Base-by-base conservation (phyloP, 2,888 invertebrate species). In the Pyrocoelia pectoralis region DNA sequence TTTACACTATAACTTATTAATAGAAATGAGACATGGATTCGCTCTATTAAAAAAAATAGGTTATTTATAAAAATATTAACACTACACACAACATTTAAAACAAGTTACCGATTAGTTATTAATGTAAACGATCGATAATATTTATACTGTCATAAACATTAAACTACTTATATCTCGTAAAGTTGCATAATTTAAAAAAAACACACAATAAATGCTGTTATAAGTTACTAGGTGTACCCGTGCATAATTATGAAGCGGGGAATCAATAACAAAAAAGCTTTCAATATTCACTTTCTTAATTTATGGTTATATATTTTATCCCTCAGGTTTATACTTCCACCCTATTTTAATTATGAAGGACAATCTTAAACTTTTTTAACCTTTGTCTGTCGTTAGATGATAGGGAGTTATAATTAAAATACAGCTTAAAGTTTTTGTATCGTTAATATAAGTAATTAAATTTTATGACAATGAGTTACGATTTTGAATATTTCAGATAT, bases 371-470 rank as follows among this genome's bases (percentile, higher is more conserved):
- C 46, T 46, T 46, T 46, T 43, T 46, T 46, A 46, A 46, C 46
- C 46, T 46, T 46, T 46, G 46, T 46, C 46, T 46, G 46, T 18
- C 46, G 46, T 46, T 46, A 46, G 46, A 46, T 46, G 46, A 46
- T 46, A 46, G 46, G 41, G 46, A 46, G 46, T 46, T 46, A 46
- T 46, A 46, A 46, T 46, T 46, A 46, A 46, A 46, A 46, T 46
- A 17, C 46, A 46, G 46, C 46, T 46, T 46, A 46, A 17, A 46
- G 46, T 46, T 46, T 46, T 46, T 46, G 46, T 46, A 46, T 46
- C 46, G 46, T 46, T 46, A 46, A 46, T 46, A 46, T 46, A 46
- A 46, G 46, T 46, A 46, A 46, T 46, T 46, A 46, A 46, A 46
- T 46, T 43, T 46, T 46, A 46, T 18, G 46, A 46, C 46, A 17